phyloP scores from a whole-genome alignment of 2,113 vertebrate species.

The Bothrops jararaca region DNA sequence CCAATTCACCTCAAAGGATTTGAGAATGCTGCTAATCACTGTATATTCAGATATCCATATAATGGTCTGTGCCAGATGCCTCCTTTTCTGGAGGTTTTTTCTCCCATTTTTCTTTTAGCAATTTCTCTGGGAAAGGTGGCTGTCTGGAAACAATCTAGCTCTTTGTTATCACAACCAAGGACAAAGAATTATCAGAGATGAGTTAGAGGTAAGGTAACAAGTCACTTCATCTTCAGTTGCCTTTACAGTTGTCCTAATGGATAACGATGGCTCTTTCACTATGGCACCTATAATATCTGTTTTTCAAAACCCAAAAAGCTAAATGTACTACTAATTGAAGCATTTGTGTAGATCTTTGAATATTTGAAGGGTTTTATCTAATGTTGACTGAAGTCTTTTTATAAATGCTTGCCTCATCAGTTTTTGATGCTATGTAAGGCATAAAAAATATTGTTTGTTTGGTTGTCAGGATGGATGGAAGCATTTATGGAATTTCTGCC shows the following conservation, averaged over 20 bases:
- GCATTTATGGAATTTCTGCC: neutral
- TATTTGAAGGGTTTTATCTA: neutral
- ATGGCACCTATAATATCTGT: neutral
- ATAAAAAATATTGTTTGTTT: neutral
- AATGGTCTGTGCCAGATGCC: neutral
- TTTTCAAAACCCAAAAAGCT: neutral
- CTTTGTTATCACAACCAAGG: neutral
- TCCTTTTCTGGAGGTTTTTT: neutral
- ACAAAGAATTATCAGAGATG: conserved; percentile 1
- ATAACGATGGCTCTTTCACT: neutral
- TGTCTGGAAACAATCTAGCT: neutral
- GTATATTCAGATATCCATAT: neutral
- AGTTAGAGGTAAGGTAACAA: neutral
- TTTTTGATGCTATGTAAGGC: neutral
- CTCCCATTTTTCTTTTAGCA: neutral
- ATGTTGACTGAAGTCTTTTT: neutral
- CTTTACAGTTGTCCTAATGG: conserved; percentile 1
- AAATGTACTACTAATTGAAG: neutral
- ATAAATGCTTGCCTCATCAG: neutral
- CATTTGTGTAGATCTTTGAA: neutral
- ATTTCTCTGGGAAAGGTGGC: neutral
- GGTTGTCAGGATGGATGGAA: neutral
- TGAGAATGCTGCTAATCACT: neutral
- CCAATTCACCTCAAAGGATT: neutral
- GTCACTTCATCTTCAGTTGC: neutral